Conservation (phyloP, 2,888 invertebrate species). For the Pecten maximus region DNA sequence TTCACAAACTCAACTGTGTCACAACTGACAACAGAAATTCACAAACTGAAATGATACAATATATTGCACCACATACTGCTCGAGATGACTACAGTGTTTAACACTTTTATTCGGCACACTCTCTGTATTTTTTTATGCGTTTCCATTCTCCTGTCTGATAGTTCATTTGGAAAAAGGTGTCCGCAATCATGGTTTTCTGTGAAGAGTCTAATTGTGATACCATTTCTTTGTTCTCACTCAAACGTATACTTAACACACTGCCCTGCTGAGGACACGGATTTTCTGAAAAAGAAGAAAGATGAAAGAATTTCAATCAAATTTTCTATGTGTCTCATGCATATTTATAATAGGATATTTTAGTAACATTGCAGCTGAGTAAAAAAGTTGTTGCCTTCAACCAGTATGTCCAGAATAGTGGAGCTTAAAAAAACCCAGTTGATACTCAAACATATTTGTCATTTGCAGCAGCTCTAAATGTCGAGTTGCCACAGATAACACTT, state of each 20-base stretch:
- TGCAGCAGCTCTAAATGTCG: too few relatives aligned
- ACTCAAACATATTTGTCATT: too few relatives aligned
- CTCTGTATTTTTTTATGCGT: slow-evolving; percentile 91
- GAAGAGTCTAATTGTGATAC: slow-evolving; percentile 92
- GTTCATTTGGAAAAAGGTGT: slow-evolving; percentile 99
- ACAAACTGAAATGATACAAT: background rate
- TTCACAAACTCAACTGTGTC: too few relatives aligned
- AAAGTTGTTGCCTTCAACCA: too few relatives aligned
- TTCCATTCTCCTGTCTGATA: slow-evolving; percentile 99
- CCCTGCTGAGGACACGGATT: slow-evolving; percentile 99
- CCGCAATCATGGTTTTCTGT: slow-evolving; percentile 90
- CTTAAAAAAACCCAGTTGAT: too few relatives aligned
- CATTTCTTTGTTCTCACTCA: slow-evolving; percentile 95
- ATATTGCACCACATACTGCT: slow-evolving; percentile 8
- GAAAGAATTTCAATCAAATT: too few relatives aligned
- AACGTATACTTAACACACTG: slow-evolving; percentile 96
- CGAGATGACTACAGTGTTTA: background rate
- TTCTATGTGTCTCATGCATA: too few relatives aligned
- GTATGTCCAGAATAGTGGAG: too few relatives aligned
- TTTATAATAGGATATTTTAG: too few relatives aligned
- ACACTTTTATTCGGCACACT: slow-evolving; percentile 58
- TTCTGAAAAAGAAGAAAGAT: slow-evolving; percentile 85
- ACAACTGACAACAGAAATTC: background rate
- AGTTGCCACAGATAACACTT: too few relatives aligned
- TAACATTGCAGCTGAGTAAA: too few relatives aligned